Conservation (phyloP, 2,888 invertebrate genomes). For the Eupithecia vulgata region DNA sequence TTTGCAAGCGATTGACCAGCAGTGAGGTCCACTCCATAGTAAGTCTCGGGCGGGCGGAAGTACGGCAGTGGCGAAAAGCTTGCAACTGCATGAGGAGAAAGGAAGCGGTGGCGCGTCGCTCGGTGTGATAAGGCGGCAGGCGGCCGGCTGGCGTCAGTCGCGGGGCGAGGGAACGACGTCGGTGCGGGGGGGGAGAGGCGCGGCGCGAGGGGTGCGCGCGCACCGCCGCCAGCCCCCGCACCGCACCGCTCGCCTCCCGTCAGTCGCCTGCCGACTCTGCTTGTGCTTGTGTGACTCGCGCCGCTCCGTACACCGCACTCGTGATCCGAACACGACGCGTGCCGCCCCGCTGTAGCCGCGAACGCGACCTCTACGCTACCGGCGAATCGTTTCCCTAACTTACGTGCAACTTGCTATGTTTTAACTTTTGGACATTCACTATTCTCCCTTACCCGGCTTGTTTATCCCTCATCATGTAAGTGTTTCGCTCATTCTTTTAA, state of each 20-base stretch:
- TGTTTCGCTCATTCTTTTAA: constrained; percentile 80
- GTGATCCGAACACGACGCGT: constrained; percentile 83
- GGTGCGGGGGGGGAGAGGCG: constrained; percentile 43
- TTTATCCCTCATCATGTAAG: constrained; percentile 83
- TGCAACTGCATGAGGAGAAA: constrained; percentile 83
- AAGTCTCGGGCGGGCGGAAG: constrained; percentile 74
- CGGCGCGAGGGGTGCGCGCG: constrained; percentile 74
- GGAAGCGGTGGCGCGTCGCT: constrained; percentile 80
- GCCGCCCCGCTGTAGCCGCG: constrained; percentile 84
- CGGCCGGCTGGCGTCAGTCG: constrained; percentile 75
- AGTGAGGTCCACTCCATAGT: constrained; percentile 64
- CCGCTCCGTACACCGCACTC: constrained; percentile 83
- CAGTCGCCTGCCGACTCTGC: constrained; percentile 86
- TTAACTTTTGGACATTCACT: constrained; percentile 78
- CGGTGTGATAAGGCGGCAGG: constrained; percentile 81
- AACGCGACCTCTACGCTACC: constrained; percentile 85
- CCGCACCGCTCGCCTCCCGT: constrained; percentile 75
- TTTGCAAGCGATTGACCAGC: constrained; percentile 53
- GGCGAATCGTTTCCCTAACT: constrained; percentile 81
- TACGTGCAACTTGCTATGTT: constrained; percentile 81
- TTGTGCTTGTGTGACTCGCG: constrained; percentile 84
- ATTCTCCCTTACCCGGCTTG: constrained; percentile 80
- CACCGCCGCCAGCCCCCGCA: constrained; percentile 76
- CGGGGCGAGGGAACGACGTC: constrained; percentile 58
- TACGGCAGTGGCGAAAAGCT: constrained; percentile 82